A percentile compares a stretch with the other conserved stretches of the same genome.
phyloP scores from a whole-genome alignment of 2,797 vertebrate species.

The Aplochiton taeniatus region DNA sequence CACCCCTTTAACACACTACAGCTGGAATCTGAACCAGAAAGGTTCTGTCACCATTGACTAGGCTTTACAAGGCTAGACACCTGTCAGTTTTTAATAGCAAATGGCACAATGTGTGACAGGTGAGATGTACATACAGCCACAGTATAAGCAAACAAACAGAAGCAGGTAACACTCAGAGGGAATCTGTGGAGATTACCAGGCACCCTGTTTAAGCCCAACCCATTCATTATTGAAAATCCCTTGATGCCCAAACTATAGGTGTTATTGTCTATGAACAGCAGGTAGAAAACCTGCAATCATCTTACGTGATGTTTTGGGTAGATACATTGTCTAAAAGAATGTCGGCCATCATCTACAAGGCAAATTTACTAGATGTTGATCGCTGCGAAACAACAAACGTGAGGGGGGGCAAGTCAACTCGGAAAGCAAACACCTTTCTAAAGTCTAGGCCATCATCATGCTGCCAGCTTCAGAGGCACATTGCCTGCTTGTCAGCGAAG shows the following conservation, averaged over 20 bases:
- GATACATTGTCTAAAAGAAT: conserved; percentile 31
- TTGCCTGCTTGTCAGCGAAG: not conserved
- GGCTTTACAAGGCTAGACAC: conserved; percentile 21
- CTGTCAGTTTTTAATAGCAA: conserved; percentile 54
- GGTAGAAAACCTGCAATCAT: conserved; percentile 50
- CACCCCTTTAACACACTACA: conserved; percentile 16
- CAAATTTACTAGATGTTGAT: conserved; percentile 24
- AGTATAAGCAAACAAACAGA: conserved; percentile 27
- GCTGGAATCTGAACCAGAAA: conserved; percentile 24
- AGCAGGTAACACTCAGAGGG: conserved; percentile 40
- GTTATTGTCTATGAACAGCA: conserved; percentile 59
- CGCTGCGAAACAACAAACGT: conserved; percentile 16
- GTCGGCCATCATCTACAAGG: conserved; percentile 30
- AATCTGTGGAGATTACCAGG: conserved; percentile 56
- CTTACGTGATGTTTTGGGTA: conserved; percentile 34
- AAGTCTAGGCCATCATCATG: not conserved
- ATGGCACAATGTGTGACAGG: conserved; percentile 51
- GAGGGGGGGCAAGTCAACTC: too few relatives aligned
- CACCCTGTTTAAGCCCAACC: conserved; percentile 40
- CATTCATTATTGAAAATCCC: conserved; percentile 56
- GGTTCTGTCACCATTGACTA: conserved; percentile 14
- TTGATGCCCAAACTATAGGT: conserved; percentile 67
- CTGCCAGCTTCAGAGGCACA: not conserved
- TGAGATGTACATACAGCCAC: conserved; percentile 18
- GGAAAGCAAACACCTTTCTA: not conserved